A percentile compares a stretch with the other conserved stretches of the same genome.
Evolutionary conservation across 1,140 invertebrate genomes (phyloP).

Genomic region (Scaptodrosophila lebanonensis): DNA sequence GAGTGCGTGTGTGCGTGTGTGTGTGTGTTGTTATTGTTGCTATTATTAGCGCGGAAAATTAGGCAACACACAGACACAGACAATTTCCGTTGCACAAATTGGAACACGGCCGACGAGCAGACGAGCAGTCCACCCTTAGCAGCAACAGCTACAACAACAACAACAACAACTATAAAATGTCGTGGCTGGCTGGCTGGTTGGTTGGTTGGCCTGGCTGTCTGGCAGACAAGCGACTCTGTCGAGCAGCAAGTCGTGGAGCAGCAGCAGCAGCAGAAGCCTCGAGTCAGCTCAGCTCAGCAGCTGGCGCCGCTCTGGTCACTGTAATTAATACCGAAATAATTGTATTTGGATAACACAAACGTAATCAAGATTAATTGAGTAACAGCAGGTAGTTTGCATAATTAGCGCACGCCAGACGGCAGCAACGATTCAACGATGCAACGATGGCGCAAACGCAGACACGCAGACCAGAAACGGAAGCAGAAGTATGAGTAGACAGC

Average conservation of each 20-base stretch:
- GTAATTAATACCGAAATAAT: constrained; percentile 75
- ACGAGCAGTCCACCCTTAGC: too few relatives aligned
- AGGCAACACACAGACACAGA: constrained; percentile 12
- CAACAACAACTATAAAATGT: too few relatives aligned
- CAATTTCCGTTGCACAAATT: constrained; percentile 40
- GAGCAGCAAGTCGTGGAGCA: neutral
- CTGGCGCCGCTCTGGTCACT: constrained; percentile 35
- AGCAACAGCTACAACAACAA: too few relatives aligned
- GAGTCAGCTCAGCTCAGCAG: constrained; percentile 1
- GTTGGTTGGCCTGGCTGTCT: too few relatives aligned
- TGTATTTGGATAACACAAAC: constrained; percentile 75
- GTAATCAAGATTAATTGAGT: constrained; percentile 76
- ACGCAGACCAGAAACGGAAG: neutral
- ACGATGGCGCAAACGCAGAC: constrained; percentile 1
- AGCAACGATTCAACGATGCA: too few relatives aligned
- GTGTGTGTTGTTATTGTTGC: constrained; percentile 6
- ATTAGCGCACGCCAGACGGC: constrained; percentile 47
- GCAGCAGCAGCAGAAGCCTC: neutral
- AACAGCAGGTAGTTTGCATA: constrained; percentile 75
- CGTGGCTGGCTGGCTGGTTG: too few relatives aligned
- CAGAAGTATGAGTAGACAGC: too few relatives aligned
- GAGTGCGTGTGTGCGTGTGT: too few relatives aligned
- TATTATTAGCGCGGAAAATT: constrained; percentile 14
- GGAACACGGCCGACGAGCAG: neutral
- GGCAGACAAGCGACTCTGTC: too few relatives aligned